Base-by-base conservation (phyloP, 2,888 invertebrate species). In the Ceratothoa steindachneri region DNA sequence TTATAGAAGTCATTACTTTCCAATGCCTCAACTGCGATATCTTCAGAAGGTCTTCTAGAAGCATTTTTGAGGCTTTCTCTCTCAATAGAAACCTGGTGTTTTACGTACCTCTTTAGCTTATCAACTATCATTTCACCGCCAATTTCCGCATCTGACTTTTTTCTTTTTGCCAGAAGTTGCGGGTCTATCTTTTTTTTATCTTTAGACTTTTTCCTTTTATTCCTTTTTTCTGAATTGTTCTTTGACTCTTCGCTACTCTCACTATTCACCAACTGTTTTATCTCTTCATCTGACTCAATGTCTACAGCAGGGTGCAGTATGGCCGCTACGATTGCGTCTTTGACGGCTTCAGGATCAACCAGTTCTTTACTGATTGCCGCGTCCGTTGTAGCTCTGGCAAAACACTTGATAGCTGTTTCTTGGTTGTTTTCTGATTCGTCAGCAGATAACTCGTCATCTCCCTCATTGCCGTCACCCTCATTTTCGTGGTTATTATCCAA, bases 241-340 rank as follows among this genome's bases (percentile, higher is more conserved):
- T 30, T 60, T 27, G 27, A 30, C 30, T 69, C 72, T 3, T 55
- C 69, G 7, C 69, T 69, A 22, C 73, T 68, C n/a, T 73, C 71
- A 24, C 69, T 68, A 24, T 78, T 70, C 28, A 71, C 52, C 2
- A 71, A 66, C 53, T 71, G 71, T 28, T 78, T 71, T 30, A 78
- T 78, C 29, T 78, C 78, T 27, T 78, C 78, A 28, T 78, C 78
- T 4, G 78, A 78, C 24, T 78, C 78, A 7, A 78, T 73, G 66
- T 78, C 78, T 60, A 78, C 72, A 51, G 73, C 78, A 5, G 78
- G 78, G 30, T 75, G 78, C 7, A 78, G 53, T 24, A 73, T 69
- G 12, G 78, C 78, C 4, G 78, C 78, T 27, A 73, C 69, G 15
- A 78, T 75, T 7, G 74, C 74, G 19, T 78, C 78, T 64, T 78